Percentiles rank a stretch among this genome's conserved stretches.
phyloP scores from a whole-genome alignment of 2,113 vertebrate genomes.

The Callipepla squamata region DNA sequence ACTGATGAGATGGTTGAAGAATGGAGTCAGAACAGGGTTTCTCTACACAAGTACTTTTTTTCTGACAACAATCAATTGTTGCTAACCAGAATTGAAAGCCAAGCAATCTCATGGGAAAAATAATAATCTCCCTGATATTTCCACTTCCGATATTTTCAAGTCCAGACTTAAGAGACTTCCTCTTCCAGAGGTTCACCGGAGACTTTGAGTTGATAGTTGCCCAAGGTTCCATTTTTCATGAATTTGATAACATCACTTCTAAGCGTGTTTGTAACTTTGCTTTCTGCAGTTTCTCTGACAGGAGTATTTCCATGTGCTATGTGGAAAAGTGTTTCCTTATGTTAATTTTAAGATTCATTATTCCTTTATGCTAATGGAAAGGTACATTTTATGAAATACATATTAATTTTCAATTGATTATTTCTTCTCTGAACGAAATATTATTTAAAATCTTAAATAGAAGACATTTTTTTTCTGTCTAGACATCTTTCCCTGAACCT shows the following conservation, averaged over 20 bases:
- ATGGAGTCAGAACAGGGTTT: background rate
- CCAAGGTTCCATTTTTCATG: background rate
- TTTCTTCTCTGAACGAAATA: background rate
- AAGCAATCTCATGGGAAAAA: background rate
- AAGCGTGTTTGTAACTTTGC: background rate
- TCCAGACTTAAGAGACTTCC: background rate
- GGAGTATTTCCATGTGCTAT: background rate
- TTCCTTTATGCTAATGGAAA: background rate
- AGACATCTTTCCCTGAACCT: background rate
- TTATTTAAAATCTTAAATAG: background rate
- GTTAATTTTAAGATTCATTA: background rate
- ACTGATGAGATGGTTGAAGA: background rate
- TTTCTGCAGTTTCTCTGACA: background rate
- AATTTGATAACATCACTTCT: background rate
- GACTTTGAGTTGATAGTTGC: background rate
- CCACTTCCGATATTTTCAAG: background rate
- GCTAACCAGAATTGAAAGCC: background rate
- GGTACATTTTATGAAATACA: background rate
- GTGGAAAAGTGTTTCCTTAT: background rate
- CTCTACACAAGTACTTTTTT: background rate
- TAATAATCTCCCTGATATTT: background rate
- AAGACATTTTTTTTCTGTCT: background rate
- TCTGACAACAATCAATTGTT: background rate
- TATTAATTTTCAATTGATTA: background rate
- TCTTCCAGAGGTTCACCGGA: background rate